A percentile compares a stretch with the other conserved stretches of the same genome.
Evolutionary conservation across 2,888 invertebrate species (phyloP).

Genomic region (Drosophila bunnanda): DNA sequence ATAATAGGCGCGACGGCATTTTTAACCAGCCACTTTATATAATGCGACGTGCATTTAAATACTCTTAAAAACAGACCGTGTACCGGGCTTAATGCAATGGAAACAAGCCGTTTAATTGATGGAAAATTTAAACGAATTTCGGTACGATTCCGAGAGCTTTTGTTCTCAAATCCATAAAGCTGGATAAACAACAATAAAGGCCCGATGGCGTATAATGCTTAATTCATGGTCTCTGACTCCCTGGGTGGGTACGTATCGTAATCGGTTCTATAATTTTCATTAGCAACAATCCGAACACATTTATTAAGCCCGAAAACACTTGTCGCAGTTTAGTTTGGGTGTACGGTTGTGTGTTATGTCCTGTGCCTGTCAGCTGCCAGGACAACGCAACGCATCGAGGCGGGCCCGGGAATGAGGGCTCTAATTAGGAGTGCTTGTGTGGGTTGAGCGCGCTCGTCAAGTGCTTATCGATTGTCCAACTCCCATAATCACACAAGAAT

Average conservation of each 20-base stretch:
- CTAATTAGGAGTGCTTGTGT: conserved; percentile 40
- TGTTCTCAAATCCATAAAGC: conserved; percentile 16
- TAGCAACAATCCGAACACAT: conserved; percentile 46
- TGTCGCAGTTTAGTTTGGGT: conserved; percentile 55
- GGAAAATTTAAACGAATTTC: conserved; percentile 28
- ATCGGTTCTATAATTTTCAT: conserved; percentile 44
- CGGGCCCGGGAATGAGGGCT: conserved; percentile 5
- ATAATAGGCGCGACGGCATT: conserved; percentile 52
- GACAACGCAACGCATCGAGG: conserved; percentile 30
- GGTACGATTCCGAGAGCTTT: conserved; percentile 10
- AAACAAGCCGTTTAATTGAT: conserved; percentile 42
- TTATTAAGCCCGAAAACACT: conserved; percentile 67
- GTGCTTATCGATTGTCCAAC: conserved; percentile 63
- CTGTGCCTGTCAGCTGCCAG: conserved; percentile 38
- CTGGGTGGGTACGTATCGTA: conserved; percentile 15
- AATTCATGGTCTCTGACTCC: conserved; percentile 20
- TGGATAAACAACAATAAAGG: conserved; percentile 28
- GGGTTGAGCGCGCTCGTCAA: conserved; percentile 21
- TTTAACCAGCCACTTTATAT: conserved; percentile 58
- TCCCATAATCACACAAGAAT: conserved; percentile 62
- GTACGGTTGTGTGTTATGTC: conserved; percentile 11
- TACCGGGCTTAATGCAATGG: conserved; percentile 36
- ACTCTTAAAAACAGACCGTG: conserved; percentile 48
- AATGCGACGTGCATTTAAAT: conserved; percentile 63
- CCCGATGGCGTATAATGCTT: conserved; percentile 16